Percentiles rank a stretch among this genome's conserved stretches.
Evolutionary conservation across 2,797 vertebrate genomes (phyloP).

Genomic region (Chromobotia macracanthus): DNA sequence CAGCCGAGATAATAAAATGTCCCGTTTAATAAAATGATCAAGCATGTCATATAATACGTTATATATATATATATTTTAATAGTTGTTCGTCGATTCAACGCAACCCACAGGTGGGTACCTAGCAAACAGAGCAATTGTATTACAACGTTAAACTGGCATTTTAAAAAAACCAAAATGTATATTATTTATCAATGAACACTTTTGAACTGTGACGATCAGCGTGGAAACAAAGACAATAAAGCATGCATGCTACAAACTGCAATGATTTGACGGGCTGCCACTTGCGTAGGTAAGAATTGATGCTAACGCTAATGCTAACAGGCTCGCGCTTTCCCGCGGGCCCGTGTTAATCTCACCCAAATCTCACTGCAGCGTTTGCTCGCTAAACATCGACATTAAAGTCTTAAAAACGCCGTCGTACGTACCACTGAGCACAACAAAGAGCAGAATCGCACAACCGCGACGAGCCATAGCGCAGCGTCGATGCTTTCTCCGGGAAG

Average conservation of each 20-base stretch:
- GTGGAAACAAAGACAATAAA: background rate
- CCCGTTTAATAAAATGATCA: too few relatives aligned
- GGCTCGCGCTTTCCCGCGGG: background rate
- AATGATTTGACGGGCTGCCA: slow-evolving; percentile 7
- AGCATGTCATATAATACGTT: too few relatives aligned
- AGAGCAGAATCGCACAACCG: slow-evolving; percentile 57
- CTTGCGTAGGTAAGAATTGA: slow-evolving; percentile 65
- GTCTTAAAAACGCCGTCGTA: slow-evolving; percentile 28
- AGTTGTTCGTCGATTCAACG: background rate
- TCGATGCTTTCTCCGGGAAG: slow-evolving; percentile 15
- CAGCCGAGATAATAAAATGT: too few relatives aligned
- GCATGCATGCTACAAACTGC: background rate
- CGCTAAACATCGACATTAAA: background rate
- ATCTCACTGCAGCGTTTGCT: background rate
- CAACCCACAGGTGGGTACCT: background rate
- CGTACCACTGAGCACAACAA: slow-evolving; percentile 70
- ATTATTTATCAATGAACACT: background rate
- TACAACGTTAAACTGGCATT: background rate
- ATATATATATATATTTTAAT: too few relatives aligned
- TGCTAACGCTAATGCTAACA: slow-evolving; percentile 9
- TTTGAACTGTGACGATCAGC: background rate
- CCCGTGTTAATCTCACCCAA: background rate
- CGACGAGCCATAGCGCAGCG: slow-evolving; percentile 66
- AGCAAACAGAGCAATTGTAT: background rate
- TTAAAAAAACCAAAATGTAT: background rate